Conservation (phyloP, 2,888 invertebrate species). For the Holacanthella duospinosa region DNA sequence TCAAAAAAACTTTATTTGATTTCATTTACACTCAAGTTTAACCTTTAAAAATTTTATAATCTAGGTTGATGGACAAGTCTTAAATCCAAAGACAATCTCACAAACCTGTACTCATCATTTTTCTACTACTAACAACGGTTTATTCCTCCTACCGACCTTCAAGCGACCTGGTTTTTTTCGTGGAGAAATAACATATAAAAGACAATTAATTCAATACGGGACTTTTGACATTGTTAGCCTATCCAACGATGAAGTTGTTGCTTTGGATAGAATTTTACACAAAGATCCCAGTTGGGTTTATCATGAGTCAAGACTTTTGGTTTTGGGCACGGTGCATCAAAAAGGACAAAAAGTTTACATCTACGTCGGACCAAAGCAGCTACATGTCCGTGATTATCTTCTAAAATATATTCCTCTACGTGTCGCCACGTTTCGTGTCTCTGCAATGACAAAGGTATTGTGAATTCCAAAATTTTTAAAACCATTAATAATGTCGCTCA, state of each 20-base stretch:
- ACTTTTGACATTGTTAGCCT: slow-evolving; percentile 86
- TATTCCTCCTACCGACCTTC: neutral
- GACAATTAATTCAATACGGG: slow-evolving; percentile 68
- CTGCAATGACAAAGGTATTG: slow-evolving; percentile 87
- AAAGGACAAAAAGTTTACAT: slow-evolving; percentile 75
- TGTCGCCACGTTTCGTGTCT: slow-evolving; percentile 77
- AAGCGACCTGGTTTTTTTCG: slow-evolving; percentile 9
- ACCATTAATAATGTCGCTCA: no score
- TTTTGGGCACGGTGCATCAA: slow-evolving; percentile 50
- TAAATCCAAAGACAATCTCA: neutral
- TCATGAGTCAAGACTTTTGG: slow-evolving; percentile 68
- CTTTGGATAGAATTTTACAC: slow-evolving; percentile 5
- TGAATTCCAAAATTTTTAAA: no score
- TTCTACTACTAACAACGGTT: neutral
- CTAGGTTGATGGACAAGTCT: neutral
- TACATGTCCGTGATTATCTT: slow-evolving; percentile 83
- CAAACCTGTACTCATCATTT: neutral
- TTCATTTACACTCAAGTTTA: no score
- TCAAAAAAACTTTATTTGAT: neutral
- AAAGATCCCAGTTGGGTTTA: slow-evolving; percentile 42
- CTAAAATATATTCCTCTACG: slow-evolving; percentile 84
- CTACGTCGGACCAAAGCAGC: slow-evolving; percentile 80
- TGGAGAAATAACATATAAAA: slow-evolving; percentile 55
- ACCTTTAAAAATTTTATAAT: no score
- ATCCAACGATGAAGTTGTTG: slow-evolving; percentile 47